Base-by-base conservation (phyloP, 2,888 invertebrate genomes). In the Spodoptera picta region DNA sequence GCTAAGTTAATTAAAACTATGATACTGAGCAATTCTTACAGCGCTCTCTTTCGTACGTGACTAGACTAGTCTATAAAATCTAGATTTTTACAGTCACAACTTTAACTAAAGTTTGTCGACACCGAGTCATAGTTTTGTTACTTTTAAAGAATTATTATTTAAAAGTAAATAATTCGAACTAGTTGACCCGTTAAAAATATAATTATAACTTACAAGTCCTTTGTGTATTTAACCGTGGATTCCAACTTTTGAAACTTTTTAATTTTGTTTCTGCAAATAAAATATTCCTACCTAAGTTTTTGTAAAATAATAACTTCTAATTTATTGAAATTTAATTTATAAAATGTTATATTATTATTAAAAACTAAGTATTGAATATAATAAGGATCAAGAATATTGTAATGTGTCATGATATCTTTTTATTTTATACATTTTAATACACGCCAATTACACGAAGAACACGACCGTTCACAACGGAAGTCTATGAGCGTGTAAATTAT, bases 1-100 rank as follows among this genome's bases (percentile, higher is more conserved):
- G 41, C 9, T 58, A 64, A 69, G 64, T 72, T 60, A 56, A 69
- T 63, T 69, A 75, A 55, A 69, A 60, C 64, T 57, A 48, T 69
- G 69, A 66, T 59, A 67, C 72, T 64, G 50, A 46, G 64, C 66
- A 64, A 65, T 59, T 69, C 59, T 41, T 56, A 50, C 59, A 27
- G 12, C 14, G 60, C 56, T 58, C 48, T 43, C 51, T 48, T 44
- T 41, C 24, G 75, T 7, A 67, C 74, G 75, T 77, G 77, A 69
- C 60, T 12, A 55, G 65, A 56, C 7, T 12, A 55, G 65, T 54
- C 7, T 69, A 74, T 63, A 54, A 44, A 74, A 74, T 55, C 48
- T 41, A 45, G 42, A 14, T 61, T 76, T 72, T 55, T 43, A 59
- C 12, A 54, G n/a, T 62, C 42, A 42, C 59, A 56, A 65, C 55